Evolutionary conservation across 2,888 invertebrate species (phyloP), one percentile per base, ranked within the genome.

Genomic region (Tachina grossa): DNA sequence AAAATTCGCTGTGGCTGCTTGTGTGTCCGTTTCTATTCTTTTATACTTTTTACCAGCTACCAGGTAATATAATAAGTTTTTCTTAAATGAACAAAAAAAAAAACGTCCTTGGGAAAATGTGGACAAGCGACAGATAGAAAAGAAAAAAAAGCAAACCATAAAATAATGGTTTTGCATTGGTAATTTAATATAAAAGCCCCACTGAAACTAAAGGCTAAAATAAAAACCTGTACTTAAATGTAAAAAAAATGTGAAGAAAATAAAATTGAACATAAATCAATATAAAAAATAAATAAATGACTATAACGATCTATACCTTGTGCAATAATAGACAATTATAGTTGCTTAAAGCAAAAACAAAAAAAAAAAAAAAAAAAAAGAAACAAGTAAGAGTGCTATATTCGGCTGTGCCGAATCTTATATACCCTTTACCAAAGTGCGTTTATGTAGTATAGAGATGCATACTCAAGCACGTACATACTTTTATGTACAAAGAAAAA

Each of bases 61-160:
- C 43, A 66, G 55, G 55, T 65, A 72, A 55, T 69, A 55, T 55
- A 79, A 79, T 79, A 71, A 72, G 72, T 79, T 72, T 61, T 45
- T n/a, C 53, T 1, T 53, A 11, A 31, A 31, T 31, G 31, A 31
- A 10, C 19, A 19, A 43, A 22, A 13, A 22, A 13, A 16, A 19
- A 11, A 63, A 19, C 11, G 6, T 43, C 13, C 16, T 11, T 19
- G 22, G 45, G 9, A 45, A 61, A 61, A 16, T 5, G 9, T n/a
- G 16, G 16, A 61, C 0, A 19, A 57, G 22, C 14, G 6, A 57
- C 14, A 57, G 57, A 31, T 57, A 57, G 4, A 66, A n/a, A 49
- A 39, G 14, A 22, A 51, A 31, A 31, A 19, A 41, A 10, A 43
- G 4, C 6, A 31, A 31, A 0, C 59, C 55, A 22, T 59, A n/a